These are phyloP conservation scores for Cebuella pygmaea DNA, from an alignment of 2,797 vertebrate genomes.

Conservation along the genomic window DNA sequence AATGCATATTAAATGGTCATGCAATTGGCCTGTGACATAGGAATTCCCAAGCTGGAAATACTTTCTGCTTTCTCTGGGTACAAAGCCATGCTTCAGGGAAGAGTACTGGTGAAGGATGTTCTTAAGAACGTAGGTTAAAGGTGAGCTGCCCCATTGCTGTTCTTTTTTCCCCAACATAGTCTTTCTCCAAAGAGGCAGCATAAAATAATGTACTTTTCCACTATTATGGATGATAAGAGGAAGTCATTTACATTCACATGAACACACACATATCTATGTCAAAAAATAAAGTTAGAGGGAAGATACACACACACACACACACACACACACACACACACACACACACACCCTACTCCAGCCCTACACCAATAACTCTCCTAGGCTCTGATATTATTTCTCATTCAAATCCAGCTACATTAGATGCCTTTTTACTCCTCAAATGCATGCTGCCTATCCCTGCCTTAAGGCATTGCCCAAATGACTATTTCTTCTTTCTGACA, in stretches of 20 bases:
- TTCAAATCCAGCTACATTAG: background rate
- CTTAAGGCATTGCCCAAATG: background rate
- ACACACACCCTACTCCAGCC: background rate
- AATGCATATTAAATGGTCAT: background rate
- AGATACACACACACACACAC: background rate
- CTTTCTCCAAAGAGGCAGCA: background rate
- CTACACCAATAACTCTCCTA: background rate
- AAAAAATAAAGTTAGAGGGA: background rate
- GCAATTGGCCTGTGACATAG: background rate
- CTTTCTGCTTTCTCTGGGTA: background rate
- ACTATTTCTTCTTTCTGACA: background rate
- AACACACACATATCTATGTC: background rate
- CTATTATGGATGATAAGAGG: background rate
- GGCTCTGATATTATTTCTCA: background rate
- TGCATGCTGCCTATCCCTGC: no score
- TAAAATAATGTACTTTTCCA: background rate
- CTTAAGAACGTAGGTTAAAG: background rate
- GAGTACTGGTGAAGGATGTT: background rate
- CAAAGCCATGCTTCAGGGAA: background rate
- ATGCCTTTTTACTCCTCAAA: background rate
- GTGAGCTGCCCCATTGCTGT: background rate
- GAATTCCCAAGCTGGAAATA: background rate
- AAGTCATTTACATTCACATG: background rate
- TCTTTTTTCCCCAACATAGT: background rate
- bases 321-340: background rate